Evolutionary conservation across 2,797 vertebrate genomes (phyloP).

Genomic region (Podarcis siculus): DNA sequence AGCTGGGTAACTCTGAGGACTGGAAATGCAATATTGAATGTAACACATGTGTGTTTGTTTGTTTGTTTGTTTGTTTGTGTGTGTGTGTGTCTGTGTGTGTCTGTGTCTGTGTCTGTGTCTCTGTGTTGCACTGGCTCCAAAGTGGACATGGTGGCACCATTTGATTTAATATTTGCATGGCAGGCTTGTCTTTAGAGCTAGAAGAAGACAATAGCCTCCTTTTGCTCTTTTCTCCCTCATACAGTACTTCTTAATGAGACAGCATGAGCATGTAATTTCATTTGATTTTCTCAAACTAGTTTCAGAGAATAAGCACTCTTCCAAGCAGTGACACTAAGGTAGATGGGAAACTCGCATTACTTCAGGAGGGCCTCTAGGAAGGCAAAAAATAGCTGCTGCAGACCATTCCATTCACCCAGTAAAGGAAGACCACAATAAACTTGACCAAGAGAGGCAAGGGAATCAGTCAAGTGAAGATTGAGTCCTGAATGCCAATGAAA

Average conservation of each 20-base stretch:
- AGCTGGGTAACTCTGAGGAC: neutral
- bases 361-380: neutral
- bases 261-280: neutral
- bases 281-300: neutral
- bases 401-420: neutral
- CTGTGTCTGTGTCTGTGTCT: neutral
- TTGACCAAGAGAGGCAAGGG: neutral
- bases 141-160: neutral
- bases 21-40: neutral
- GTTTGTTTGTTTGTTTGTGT: no score
- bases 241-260: neutral
- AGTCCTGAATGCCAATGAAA: neutral
- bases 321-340: neutral
- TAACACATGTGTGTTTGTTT: neutral
- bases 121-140: neutral
- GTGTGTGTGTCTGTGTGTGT: neutral
- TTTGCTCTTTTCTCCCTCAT: neutral
- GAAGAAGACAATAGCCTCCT: neutral
- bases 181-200: neutral
- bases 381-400: neutral
- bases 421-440: neutral
- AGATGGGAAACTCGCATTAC: neutral
- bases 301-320: neutral
- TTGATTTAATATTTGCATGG: neutral
- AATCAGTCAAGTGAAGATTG: neutral